Percentiles rank a stretch among this genome's conserved stretches.
Conservation (phyloP, 1,140 invertebrate species). For the Pteromalus puparum region DNA sequence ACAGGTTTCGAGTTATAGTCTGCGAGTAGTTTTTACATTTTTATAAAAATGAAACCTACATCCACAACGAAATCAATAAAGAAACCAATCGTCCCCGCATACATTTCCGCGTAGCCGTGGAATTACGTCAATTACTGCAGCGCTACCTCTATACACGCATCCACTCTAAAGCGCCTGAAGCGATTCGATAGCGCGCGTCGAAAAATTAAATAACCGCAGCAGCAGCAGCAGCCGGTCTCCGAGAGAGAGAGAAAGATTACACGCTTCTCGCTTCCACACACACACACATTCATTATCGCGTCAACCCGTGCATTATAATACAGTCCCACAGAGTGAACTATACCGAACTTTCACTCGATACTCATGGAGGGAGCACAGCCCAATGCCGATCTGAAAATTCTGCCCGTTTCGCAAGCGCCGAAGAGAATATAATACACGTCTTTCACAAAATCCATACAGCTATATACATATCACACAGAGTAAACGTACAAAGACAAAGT, state of each 20-base stretch:
- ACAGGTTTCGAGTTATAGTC: too few species aligned
- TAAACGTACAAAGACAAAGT: neutral
- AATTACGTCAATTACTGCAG: neutral
- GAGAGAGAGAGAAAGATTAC: neutral
- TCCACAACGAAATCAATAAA: too few species aligned
- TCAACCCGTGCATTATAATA: neutral
- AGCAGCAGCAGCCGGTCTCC: neutral
- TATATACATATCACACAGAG: neutral
- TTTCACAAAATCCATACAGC: neutral
- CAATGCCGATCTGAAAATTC: conserved; percentile 33
- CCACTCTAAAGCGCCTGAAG: neutral
- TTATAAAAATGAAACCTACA: too few species aligned
- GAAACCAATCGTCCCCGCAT: too few species aligned
- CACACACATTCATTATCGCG: neutral
- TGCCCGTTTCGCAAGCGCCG: conserved; percentile 26
- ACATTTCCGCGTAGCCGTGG: neutral
- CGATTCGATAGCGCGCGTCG: neutral
- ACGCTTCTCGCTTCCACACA: neutral
- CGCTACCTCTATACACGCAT: neutral
- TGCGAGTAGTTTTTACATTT: too few species aligned
- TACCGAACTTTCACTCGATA: conserved; percentile 30
- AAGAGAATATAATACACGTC: neutral
- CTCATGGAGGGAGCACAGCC: neutral
- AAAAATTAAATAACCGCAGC: neutral
- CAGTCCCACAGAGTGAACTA: neutral